A percentile compares a stretch with the other conserved stretches of the same genome.
Conservation (phyloP, 2,888 invertebrate genomes). For the Platycnemis pennipes region DNA sequence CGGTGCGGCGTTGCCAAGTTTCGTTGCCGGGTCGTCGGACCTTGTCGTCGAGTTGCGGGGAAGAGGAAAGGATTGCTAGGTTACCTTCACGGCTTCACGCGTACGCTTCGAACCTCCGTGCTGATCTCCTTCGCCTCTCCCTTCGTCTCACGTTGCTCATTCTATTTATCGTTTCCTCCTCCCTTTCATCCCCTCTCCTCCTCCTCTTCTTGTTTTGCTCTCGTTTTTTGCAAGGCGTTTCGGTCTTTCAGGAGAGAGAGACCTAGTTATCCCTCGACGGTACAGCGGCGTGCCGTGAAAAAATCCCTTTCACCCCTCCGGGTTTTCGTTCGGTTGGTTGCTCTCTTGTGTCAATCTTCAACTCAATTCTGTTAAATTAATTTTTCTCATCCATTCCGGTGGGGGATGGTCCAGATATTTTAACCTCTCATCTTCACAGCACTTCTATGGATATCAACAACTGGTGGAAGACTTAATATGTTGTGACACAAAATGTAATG, state of each 20-base stretch:
- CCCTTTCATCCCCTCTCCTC: neutral
- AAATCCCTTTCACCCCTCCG: neutral
- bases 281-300: neutral
- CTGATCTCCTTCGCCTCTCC: slow-evolving; percentile 24
- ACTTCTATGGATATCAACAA: neutral
- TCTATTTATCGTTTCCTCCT: slow-evolving; percentile 14
- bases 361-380: neutral
- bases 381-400: neutral
- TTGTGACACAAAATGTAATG: no score
- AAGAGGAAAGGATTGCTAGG: slow-evolving; percentile 34
- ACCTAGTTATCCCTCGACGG: neutral
- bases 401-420: neutral
- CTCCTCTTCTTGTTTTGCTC: neutral
- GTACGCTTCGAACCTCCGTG: slow-evolving; percentile 46
- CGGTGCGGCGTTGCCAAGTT: slow-evolving; percentile 54
- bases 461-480: no score
- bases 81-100: slow-evolving; percentile 67
- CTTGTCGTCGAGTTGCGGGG: slow-evolving; percentile 1
- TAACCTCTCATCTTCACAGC: neutral
- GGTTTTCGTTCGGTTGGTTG: neutral
- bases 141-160: slow-evolving; percentile 23
- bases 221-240: neutral
- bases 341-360: neutral
- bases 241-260: neutral
- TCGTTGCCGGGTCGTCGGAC: slow-evolving; percentile 8